Evolutionary conservation across 2,113 vertebrate species (phyloP).

Genomic region (Phrynosoma blainvillii): DNA sequence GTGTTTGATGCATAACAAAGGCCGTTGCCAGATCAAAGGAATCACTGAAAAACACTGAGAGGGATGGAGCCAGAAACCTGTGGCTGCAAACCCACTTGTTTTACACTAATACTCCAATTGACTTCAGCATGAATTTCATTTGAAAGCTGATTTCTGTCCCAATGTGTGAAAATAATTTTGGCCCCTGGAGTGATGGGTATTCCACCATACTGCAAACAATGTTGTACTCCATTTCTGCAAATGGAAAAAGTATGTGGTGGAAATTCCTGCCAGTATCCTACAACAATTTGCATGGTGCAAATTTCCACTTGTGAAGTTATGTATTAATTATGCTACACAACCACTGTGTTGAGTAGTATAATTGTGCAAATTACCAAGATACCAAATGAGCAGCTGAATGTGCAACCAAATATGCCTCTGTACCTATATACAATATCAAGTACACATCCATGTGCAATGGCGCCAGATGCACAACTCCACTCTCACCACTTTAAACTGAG

Average conservation of each 20-base stretch:
- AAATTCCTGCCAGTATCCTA: not conserved
- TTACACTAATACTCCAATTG: not conserved
- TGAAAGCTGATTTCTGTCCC: slow-evolving; percentile 10
- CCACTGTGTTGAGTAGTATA: too few species aligned
- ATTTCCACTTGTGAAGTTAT: not conserved
- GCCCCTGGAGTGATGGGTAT: not conserved
- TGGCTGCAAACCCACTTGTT: not conserved
- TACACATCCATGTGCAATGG: not conserved
- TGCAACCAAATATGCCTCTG: too few species aligned
- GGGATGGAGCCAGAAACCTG: slow-evolving; percentile 1
- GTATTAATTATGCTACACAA: too few species aligned
- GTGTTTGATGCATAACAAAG: slow-evolving; percentile 3
- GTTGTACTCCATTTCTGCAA: not conserved
- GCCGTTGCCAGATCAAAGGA: not conserved
- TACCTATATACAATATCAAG: not conserved
- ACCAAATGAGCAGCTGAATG: too few species aligned
- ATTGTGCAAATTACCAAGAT: too few species aligned
- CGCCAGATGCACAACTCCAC: too few species aligned
- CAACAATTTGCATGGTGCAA: not conserved
- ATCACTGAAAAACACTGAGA: not conserved
- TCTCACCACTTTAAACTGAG: not conserved
- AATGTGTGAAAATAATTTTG: not conserved
- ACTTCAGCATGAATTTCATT: slow-evolving; percentile 22
- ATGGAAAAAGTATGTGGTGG: not conserved
- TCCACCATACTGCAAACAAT: not conserved